phyloP scores from a whole-genome alignment of 2,113 vertebrate species.

The Neomonachus schauinslandi region DNA sequence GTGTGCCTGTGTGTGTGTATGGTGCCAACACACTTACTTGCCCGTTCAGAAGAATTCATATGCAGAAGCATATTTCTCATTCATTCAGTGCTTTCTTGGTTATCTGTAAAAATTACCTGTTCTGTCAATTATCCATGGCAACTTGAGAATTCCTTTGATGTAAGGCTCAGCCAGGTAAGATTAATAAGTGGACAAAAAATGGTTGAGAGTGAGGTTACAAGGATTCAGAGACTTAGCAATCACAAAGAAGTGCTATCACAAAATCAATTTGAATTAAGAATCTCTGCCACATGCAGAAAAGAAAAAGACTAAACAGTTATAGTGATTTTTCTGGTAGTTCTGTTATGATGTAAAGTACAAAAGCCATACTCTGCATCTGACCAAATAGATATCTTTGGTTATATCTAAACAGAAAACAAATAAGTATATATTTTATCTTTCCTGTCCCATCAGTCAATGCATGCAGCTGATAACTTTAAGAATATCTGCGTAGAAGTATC shows the following conservation, averaged over 20 bases:
- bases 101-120: slow-evolving; percentile 48
- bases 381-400: not conserved
- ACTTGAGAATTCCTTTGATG: slow-evolving; percentile 38
- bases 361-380: not conserved
- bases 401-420: not conserved
- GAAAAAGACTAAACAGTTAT: not conserved
- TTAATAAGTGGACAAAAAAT: slow-evolving; percentile 32
- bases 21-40: not conserved
- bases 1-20: not conserved
- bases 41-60: not conserved
- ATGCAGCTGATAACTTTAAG: not conserved
- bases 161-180: not conserved
- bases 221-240: not conserved
- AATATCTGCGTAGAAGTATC: not conserved
- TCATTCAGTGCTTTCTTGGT: not conserved
- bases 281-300: not conserved
- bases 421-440: not conserved
- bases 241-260: not conserved
- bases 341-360: not conserved
- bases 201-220: slow-evolving; percentile 10
- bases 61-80: not conserved
- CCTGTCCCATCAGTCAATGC: not conserved
- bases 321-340: not conserved
- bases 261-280: slow-evolving; percentile 30
- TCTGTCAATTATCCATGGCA: slow-evolving; percentile 26